A percentile compares a stretch with the other conserved stretches of the same genome.
phyloP scores from a whole-genome alignment of 92 coral and sea anemone species.

The Porites evermanni region DNA sequence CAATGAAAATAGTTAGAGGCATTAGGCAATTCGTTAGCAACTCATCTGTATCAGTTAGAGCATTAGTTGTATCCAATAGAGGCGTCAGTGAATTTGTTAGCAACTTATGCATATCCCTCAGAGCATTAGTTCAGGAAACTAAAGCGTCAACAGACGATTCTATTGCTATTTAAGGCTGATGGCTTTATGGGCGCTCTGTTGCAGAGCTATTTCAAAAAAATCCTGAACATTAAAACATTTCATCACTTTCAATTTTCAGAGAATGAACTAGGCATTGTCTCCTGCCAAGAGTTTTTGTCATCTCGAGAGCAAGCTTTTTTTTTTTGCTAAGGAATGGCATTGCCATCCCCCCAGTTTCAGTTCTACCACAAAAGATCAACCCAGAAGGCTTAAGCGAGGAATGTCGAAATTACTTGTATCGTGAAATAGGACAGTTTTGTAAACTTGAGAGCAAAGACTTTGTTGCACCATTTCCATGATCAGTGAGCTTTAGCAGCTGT shows the following conservation, averaged over 20 bases:
- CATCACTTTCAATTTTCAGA: no score
- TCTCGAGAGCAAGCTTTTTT: not conserved
- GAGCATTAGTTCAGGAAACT: no score
- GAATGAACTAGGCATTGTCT: not conserved
- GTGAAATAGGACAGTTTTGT: not conserved
- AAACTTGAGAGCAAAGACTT: no score
- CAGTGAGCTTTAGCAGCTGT: not conserved
- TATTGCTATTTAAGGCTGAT: no score
- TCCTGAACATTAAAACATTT: conserved; percentile 11
- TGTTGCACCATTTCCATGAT: not conserved
- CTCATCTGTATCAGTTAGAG: no score
- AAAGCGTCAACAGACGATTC: no score
- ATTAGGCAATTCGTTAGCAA: no score
- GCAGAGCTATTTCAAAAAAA: conserved; percentile 45
- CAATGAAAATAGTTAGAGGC: no score
- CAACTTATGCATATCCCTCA: no score
- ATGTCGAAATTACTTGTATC: not conserved
- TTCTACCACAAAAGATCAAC: not conserved
- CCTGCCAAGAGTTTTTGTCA: not conserved
- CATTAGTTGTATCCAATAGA: no score
- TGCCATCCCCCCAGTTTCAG: not conserved
- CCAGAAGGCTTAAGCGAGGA: not conserved
- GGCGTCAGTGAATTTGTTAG: no score
- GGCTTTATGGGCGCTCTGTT: not conserved
- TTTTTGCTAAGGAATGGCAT: not conserved